These are phyloP conservation scores for Mungos mungo DNA, from an alignment of 2,113 vertebrate species.

Conservation along the genomic window DNA sequence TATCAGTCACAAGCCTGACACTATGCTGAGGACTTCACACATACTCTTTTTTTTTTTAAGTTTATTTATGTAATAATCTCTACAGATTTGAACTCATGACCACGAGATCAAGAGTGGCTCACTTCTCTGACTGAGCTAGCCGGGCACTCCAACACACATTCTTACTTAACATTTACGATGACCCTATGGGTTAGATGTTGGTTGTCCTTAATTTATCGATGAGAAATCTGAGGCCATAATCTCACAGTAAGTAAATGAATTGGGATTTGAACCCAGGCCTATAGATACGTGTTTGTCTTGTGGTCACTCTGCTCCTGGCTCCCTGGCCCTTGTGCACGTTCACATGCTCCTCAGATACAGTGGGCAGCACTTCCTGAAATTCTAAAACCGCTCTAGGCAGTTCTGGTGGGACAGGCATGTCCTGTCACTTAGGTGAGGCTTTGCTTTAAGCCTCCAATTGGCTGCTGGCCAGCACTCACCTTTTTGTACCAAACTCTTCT, in stretches of 20 bases:
- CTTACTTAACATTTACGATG: background rate
- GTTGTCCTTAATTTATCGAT: background rate
- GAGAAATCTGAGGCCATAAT: background rate
- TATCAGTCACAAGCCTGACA: background rate
- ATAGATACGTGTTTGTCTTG: background rate
- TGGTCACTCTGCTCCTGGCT: background rate
- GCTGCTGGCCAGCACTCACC: constrained; percentile 30
- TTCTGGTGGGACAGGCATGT: background rate
- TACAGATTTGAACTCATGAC: background rate
- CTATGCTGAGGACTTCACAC: background rate
- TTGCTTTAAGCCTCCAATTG: constrained; percentile 55
- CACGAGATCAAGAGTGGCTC: background rate
- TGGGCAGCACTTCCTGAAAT: constrained; percentile 8
- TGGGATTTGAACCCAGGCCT: background rate
- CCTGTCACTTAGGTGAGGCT: background rate
- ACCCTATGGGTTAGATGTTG: background rate
- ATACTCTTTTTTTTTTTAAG: background rate
- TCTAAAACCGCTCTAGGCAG: constrained; percentile 41
- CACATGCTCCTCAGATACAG: background rate
- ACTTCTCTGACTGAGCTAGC: background rate
- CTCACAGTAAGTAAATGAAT: background rate
- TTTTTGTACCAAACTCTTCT: constrained; percentile 23
- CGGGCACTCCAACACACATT: background rate
- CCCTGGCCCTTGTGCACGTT: background rate
- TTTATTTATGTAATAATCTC: background rate